These are phyloP conservation scores for Trissolcus japonicus DNA, from an alignment of 2,888 invertebrate genomes.

Conservation along the genomic window DNA sequence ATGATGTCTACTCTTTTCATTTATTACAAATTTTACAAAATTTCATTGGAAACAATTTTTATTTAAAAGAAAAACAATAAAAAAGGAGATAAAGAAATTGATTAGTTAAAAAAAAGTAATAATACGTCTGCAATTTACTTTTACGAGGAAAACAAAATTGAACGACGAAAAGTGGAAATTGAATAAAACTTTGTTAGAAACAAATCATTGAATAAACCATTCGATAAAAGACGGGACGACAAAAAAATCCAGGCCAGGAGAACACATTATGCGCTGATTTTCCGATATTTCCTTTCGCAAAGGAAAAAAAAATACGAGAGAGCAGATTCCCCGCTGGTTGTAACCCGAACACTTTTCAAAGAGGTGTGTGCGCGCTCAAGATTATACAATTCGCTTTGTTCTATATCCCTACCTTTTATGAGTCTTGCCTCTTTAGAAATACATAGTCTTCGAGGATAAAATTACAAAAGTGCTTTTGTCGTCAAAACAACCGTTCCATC, in stretches of 20 bases:
- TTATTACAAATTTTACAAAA: too few species aligned
- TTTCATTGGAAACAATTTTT: too few species aligned
- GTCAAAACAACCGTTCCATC: conserved; percentile 38
- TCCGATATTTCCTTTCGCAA: conserved; percentile 45
- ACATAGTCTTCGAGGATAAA: conserved; percentile 30
- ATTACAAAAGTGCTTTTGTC: conserved; percentile 49
- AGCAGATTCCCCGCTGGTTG: conserved; percentile 36
- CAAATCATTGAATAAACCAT: neutral
- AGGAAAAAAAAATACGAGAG: conserved; percentile 19
- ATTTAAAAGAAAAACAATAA: too few species aligned
- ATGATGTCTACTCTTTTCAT: too few species aligned
- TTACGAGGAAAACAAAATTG: too few species aligned
- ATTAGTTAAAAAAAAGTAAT: too few species aligned
- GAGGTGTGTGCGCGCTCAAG: conserved; percentile 35
- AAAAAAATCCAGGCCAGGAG: neutral
- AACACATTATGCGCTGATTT: conserved; percentile 25
- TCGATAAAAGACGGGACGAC: too few species aligned
- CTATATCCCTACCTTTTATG: conserved; percentile 40
- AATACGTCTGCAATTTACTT: too few species aligned
- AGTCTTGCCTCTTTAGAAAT: conserved; percentile 34
- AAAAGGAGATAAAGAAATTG: too few species aligned
- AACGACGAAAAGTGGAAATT: too few species aligned
- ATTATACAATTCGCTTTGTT: conserved; percentile 47
- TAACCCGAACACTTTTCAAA: conserved; percentile 43
- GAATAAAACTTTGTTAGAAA: neutral